Base-by-base conservation (phyloP, 92 coral and sea anemone genomes). In the Umimayanthus kanabou region DNA sequence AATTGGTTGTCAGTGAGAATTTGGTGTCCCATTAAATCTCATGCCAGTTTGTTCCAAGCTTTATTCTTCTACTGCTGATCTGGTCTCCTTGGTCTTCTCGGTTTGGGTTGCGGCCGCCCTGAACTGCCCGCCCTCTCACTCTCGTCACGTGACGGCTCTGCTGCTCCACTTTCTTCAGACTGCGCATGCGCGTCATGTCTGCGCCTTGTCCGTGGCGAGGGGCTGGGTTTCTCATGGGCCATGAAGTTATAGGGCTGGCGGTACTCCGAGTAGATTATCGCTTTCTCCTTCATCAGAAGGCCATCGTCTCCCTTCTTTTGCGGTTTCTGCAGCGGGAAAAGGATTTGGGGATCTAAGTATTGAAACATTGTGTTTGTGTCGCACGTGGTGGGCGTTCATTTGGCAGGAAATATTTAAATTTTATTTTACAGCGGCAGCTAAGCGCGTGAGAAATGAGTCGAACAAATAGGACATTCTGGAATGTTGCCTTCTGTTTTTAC, bases 181-280 rank as follows among this genome's bases (percentile, higher is more conserved):
- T 28, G 65, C 77, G 79, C 80, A 50, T 39, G 88, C 57, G 23
- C 80, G 73, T n/a, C 84, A 37, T 79, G 89, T 80, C 79, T 77
- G 39, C 69, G 92, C 64, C 22, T 79, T 20, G 71, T 87, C 14
- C 87, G 58, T 15, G 94, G 91, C 82, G 86, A 50, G 25, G 95
- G 92, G 28, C 85, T 66, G 18, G 92, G 90, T 39, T 88, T 90
- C 66, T 91, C 94, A 80, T 95, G 92, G 2, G 98, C 88, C 72
- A 94, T 85, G 92, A 97, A 97, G 89, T 97, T 94, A 87, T 97
- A 97, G 39, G 99, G 99, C 70, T 97, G 99, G 77, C 93, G 99
- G 65, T 97, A 97, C 50, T 97, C 99, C 1, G 99, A 95, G 80
- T 95, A 87, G 9, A 97, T 85, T 88, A 95, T 91, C 4, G 99